These are phyloP conservation scores for Threskiornis aethiopicus DNA, from an alignment of 2,797 vertebrate species.

Conservation along the genomic window DNA sequence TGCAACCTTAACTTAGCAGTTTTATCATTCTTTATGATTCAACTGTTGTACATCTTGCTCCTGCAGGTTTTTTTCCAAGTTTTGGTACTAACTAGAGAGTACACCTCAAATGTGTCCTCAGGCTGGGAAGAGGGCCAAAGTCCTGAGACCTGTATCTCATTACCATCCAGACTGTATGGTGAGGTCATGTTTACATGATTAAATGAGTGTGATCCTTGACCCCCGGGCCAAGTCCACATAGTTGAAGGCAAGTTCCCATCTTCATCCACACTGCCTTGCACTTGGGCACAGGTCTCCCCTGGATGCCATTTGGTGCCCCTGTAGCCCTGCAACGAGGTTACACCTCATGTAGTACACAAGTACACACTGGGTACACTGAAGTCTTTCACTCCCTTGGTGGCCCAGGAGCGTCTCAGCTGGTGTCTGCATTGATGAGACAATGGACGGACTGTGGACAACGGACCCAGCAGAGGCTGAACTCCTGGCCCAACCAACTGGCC, in stretches of 20 bases:
- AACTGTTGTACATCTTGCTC: not conserved
- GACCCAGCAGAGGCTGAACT: not conserved
- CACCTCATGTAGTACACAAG: too few relatives aligned
- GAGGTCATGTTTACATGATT: not conserved
- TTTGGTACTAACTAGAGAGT: not conserved
- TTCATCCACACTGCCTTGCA: not conserved
- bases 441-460: not conserved
- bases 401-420: not conserved
- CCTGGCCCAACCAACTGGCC: not conserved
- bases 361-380: not conserved
- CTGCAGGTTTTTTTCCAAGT: not conserved
- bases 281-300: not conserved
- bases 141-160: not conserved
- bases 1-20: not conserved
- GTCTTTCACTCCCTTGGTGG: not conserved
- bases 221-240: not conserved
- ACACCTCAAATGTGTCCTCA: not conserved
- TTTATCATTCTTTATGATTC: not conserved
- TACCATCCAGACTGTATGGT: not conserved
- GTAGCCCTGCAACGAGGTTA: not conserved
- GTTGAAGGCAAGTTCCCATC: not conserved
- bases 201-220: not conserved
- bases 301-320: not conserved
- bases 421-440: not conserved
- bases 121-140: not conserved